A percentile compares a stretch with the other conserved stretches of the same genome.
Conservation (phyloP, 2,113 vertebrate species). For the Pedionomus torquatus region DNA sequence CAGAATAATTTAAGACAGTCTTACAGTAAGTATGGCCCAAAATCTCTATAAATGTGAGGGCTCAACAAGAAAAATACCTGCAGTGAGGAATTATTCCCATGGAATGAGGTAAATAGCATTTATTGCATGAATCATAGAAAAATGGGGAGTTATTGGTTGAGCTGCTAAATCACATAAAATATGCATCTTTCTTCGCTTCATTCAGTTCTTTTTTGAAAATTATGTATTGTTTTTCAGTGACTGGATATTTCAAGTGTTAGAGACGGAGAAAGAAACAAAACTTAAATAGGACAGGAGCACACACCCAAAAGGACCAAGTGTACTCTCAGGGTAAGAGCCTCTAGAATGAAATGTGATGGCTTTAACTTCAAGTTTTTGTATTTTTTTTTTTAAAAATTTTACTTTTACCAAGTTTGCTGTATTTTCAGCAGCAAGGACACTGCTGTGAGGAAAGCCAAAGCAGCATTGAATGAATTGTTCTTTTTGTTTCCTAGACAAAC, state of each 20-base stretch:
- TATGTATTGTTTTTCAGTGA: not conserved
- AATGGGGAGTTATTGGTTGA: not conserved
- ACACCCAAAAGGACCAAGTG: not conserved
- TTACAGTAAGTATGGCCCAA: not conserved
- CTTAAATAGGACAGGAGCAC: not conserved
- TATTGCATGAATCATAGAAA: not conserved
- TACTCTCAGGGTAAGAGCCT: not conserved
- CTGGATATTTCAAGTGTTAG: not conserved
- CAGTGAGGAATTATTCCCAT: not conserved
- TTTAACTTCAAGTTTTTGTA: no score
- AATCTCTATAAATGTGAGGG: not conserved
- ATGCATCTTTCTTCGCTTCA: not conserved
- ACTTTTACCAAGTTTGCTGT: not conserved
- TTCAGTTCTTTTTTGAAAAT: not conserved
- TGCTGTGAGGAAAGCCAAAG: not conserved
- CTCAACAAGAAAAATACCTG: not conserved
- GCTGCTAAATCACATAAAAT: not conserved
- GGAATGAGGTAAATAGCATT: not conserved
- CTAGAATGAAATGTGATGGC: not conserved
- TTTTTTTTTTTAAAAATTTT: no score
- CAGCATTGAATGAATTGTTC: not conserved
- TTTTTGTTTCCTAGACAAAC: not conserved
- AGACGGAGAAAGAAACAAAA: not conserved
- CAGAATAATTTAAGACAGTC: not conserved
- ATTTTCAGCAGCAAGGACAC: not conserved